Base-by-base conservation (phyloP, 2,888 invertebrate species). In the Sinohyriopsis cumingii region DNA sequence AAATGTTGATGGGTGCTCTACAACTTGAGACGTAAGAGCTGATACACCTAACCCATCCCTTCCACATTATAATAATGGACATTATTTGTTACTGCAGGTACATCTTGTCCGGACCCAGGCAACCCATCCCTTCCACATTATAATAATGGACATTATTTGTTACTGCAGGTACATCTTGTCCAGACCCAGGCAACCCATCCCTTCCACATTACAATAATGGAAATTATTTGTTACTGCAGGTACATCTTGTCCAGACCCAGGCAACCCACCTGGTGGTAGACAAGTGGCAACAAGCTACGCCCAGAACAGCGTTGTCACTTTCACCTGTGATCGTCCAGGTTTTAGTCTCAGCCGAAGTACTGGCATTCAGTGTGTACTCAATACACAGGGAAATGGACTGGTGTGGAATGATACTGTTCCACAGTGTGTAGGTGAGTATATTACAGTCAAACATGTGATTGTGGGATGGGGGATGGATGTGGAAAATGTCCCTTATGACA, bases 241-340 rank as follows among this genome's bases (percentile, higher is more conserved):
- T 63, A 62, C 74, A 22, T 78, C 72, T 7, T 86, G 86, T 67
- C 1, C n/a, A 25, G 85, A 86, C 63, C 86, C 86, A 6, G 85
- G 85, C 5, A 71, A 71, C 25, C 83, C 84, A 18, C 67, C 72
- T 6, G 80, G 82, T 64, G 86, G 82, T 2, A 25, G 54, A 12
- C 76, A 80, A 53, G 59, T 69, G 19, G 79, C 80, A 5, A 75
- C 73, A n/a, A 73, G 76, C 20, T 85, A 83, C 59, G 69, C 79
- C 33, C 72, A 78, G 59, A 76, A 78, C 19, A 73, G 72, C 60
- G 55, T 67, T 3, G 83, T 86, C 28, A 79, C 64, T 18, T 86
- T 83, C 67, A 59, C 9, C 1, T 86, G 86, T 71, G 54, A 54
- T 25, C 25, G 72, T 33, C 18, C 33, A 5, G 86, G 85, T 4